Conservation (phyloP, 2,113 vertebrate species). For the Vidua chalybeata region DNA sequence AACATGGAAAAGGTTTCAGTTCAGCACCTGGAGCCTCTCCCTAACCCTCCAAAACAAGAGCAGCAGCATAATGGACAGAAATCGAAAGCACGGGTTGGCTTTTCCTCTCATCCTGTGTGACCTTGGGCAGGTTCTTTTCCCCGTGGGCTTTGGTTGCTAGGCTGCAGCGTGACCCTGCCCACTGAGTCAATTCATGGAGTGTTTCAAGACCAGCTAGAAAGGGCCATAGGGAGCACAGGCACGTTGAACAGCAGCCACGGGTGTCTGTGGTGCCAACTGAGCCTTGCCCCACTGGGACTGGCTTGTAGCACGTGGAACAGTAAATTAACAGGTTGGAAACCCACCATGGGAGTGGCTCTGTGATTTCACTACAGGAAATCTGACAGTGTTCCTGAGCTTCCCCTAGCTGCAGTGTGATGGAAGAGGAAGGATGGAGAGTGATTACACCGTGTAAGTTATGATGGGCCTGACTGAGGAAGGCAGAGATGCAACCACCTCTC, state of each 20-base stretch:
- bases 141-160: background rate
- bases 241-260: background rate
- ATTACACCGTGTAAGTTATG: background rate
- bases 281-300: background rate
- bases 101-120: background rate
- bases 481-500: background rate
- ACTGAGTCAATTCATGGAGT: background rate
- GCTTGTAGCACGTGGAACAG: background rate
- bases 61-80: background rate
- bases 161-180: background rate
- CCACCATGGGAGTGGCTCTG: background rate
- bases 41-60: background rate
- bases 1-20: background rate
- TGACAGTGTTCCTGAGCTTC: background rate
- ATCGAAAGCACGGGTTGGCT: background rate
- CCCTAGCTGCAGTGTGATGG: background rate
- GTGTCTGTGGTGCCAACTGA: background rate
- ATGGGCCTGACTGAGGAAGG: background rate
- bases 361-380: background rate
- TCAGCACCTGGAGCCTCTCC: background rate
- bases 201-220: background rate
- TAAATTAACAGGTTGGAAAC: background rate
- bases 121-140: background rate
- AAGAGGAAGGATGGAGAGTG: background rate
- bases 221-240: background rate